Conservation (phyloP, 2,888 invertebrate genomes). For the Chloromyia formosa region DNA sequence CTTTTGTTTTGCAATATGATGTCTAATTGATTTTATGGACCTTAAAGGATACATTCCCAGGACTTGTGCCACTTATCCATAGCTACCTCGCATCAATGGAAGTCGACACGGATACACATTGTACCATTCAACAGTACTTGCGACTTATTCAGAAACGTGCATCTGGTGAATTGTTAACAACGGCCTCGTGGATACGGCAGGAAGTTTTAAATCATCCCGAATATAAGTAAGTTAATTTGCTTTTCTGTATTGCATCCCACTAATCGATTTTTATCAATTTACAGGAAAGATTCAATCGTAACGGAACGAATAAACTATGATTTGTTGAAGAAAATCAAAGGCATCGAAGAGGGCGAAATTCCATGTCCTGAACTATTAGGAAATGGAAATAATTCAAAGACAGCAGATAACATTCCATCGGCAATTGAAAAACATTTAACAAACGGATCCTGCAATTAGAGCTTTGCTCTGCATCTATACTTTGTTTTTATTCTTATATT, state of each 20-base stretch:
- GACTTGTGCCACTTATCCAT: conserved; percentile 92
- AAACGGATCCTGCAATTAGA: conserved; percentile 55
- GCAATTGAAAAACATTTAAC: conserved; percentile 72
- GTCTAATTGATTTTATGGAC: not conserved
- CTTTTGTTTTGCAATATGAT: not conserved
- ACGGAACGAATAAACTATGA: conserved; percentile 91
- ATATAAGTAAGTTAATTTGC: conserved; percentile 76
- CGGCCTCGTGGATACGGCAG: conserved; percentile 93
- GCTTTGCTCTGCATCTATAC: not conserved
- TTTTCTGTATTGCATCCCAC: too few species aligned
- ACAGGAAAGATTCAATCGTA: conserved; percentile 88
- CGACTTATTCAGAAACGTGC: conserved; percentile 89
- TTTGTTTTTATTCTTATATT: not conserved
- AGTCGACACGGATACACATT: conserved; percentile 97
- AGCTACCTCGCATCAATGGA: conserved; percentile 95
- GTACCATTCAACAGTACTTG: conserved; percentile 95
- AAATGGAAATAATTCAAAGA: conserved; percentile 77
- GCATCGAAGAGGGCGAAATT: conserved; percentile 75
- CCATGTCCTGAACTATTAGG: conserved; percentile 82
- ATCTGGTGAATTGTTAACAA: conserved; percentile 89
- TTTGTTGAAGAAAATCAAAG: conserved; percentile 78
- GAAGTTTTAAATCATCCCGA: conserved; percentile 88
- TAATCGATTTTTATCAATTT: conserved; percentile 49
- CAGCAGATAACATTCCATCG: conserved; percentile 84
- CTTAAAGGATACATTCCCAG: conserved; percentile 88